These are phyloP conservation scores for Xiphophorus couchianus DNA, from an alignment of 2,113 vertebrate species.

Conservation along the genomic window DNA sequence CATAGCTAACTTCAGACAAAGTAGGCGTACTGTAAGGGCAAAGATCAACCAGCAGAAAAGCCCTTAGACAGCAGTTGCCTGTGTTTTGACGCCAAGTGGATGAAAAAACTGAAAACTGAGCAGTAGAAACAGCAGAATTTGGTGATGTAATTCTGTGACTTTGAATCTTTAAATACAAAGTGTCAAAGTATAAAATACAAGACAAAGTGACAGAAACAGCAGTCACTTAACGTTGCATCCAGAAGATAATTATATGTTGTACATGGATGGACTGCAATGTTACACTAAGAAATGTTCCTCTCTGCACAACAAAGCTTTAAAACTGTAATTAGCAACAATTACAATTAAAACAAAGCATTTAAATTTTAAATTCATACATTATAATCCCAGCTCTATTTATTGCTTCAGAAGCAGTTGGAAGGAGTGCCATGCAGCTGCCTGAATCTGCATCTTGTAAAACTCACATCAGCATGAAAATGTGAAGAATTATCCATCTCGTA, in stretches of 20 bases:
- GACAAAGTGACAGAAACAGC: constrained; percentile 33
- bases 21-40: constrained; percentile 23
- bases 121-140: constrained; percentile 51
- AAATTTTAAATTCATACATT: neutral
- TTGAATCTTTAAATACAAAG: constrained; percentile 17
- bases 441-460: constrained; percentile 9
- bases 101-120: constrained; percentile 60
- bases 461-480: neutral
- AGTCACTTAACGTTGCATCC: neutral
- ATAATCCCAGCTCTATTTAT: neutral
- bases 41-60: constrained; percentile 48
- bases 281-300: neutral
- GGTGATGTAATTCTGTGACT: constrained; percentile 41
- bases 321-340: neutral
- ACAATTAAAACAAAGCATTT: neutral
- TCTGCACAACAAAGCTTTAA: neutral
- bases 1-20: constrained; percentile 21
- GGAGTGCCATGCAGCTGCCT: constrained; percentile 10
- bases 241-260: neutral
- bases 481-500: constrained; percentile 3
- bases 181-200: constrained; percentile 21
- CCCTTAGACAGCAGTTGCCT: constrained; percentile 47
- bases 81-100: constrained; percentile 47
- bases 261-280: neutral
- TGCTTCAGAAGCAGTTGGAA: neutral